Percentiles rank a stretch among this genome's conserved stretches.
Evolutionary conservation across 2,113 vertebrate species (phyloP).

Genomic region (Eudyptes chrysolophus): DNA sequence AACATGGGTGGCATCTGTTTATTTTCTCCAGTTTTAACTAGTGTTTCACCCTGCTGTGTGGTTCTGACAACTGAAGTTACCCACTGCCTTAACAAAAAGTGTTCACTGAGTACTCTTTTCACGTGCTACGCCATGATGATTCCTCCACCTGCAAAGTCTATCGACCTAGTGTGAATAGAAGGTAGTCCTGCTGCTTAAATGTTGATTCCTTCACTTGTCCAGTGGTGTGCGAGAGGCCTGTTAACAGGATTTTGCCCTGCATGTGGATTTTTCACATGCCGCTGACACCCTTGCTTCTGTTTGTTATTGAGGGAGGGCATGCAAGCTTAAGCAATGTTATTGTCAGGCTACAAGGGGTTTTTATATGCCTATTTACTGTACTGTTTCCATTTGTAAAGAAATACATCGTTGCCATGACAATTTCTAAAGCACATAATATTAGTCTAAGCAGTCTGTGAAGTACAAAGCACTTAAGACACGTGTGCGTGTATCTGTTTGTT

Average conservation of each 20-base stretch:
- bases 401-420: not conserved
- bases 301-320: not conserved
- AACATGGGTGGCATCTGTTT: not conserved
- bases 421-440: not conserved
- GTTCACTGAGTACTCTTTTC: not conserved
- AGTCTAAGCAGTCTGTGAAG: not conserved
- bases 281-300: not conserved
- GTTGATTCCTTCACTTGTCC: not conserved
- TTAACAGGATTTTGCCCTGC: not conserved
- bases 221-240: not conserved
- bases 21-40: not conserved
- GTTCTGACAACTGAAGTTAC: not conserved
- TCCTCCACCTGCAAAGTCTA: accelerated
- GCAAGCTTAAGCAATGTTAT: not conserved
- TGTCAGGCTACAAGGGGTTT: conserved; percentile 1
- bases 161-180: accelerated
- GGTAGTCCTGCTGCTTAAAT: not conserved
- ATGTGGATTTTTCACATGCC: not conserved
- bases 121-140: not conserved
- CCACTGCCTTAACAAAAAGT: not conserved
- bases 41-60: not conserved
- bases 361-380: conserved; percentile 18
- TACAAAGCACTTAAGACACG: not conserved
- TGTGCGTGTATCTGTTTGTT: not conserved
- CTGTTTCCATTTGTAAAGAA: not conserved